Percentiles rank a stretch among this genome's conserved stretches.
Evolutionary conservation across 2,113 vertebrate species (phyloP).

Genomic region (Tichodroma muraria): DNA sequence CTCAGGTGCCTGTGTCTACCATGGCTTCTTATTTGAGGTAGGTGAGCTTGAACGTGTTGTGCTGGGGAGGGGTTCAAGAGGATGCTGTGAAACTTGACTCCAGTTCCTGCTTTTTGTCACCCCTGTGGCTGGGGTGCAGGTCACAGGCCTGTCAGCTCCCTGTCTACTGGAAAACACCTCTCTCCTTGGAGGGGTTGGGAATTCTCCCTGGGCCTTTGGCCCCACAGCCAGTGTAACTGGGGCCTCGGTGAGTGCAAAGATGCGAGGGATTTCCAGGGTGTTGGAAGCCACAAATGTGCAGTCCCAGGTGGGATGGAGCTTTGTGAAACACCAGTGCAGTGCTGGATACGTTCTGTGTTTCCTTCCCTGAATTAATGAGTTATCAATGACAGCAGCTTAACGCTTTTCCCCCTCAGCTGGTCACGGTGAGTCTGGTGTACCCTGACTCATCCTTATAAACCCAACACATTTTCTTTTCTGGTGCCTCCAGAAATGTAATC

Average conservation of each 20-base stretch:
- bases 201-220: neutral
- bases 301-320: neutral
- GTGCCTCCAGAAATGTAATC: neutral
- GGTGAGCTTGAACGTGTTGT: conserved; percentile 33
- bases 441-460: neutral
- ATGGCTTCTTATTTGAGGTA: conserved; percentile 82
- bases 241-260: neutral
- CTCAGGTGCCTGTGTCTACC: conserved; percentile 84
- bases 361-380: neutral
- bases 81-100: neutral
- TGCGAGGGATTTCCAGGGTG: neutral
- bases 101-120: neutral
- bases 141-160: neutral
- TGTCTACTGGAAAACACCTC: neutral
- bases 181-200: neutral
- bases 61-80: neutral
- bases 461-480: neutral
- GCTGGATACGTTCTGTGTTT: neutral
- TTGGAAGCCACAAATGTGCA: neutral
- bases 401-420: neutral
- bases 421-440: neutral
- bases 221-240: neutral
- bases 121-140: neutral
- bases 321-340: neutral
- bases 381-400: neutral